Base-by-base conservation (phyloP, 2,113 vertebrate genomes). In the Gadus chalcogrammus region DNA sequence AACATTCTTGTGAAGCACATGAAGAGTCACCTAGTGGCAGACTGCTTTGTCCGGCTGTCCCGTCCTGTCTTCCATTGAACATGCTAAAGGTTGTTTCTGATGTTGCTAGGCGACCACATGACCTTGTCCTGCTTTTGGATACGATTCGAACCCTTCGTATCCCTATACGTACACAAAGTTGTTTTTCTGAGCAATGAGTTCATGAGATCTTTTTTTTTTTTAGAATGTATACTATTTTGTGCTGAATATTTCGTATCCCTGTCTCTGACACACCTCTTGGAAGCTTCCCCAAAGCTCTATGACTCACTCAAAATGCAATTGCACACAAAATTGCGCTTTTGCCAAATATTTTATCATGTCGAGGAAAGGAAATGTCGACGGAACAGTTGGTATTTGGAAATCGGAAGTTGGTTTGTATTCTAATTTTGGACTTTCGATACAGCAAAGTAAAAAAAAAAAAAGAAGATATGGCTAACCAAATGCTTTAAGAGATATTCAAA, bases 61-160 rank as follows among this genome's bases (percentile, higher is more conserved):
- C 27, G 0, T 0, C 27, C 59, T 42, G 16, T 55, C n/a, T 66
- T 73, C 68, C 5, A n/a, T 61, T 13, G 9, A 68, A 66, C 27
- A 1, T 59, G 56, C 65, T 70, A 66, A 74, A 68, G 4, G 61
- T 74, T 80, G 38, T 17, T 31, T 22, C 59, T 60, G 12, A 60
- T 77, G 75, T 76, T 83, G 74, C 76, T 56, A 65, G 64, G 80
- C 72, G 82, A 78, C 72, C 59, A 1, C 16, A 17, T 22, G 79
- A 86, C 86, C 76, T 85, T 87, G 81, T 72, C 66, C 28, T 74
- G 79, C 73, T 76, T 69, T 79, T 2, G 0, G 61, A 64, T 74
- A 61, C 22, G 65, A n/a, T 3, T 48, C 42, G 12, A 12, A 13
- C 42, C 42, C n/a, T 58, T 58, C 15, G 5, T 58, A 58, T 16